Evolutionary conservation across 2,113 vertebrate genomes (phyloP).

Genomic region (Albula glossodonta): DNA sequence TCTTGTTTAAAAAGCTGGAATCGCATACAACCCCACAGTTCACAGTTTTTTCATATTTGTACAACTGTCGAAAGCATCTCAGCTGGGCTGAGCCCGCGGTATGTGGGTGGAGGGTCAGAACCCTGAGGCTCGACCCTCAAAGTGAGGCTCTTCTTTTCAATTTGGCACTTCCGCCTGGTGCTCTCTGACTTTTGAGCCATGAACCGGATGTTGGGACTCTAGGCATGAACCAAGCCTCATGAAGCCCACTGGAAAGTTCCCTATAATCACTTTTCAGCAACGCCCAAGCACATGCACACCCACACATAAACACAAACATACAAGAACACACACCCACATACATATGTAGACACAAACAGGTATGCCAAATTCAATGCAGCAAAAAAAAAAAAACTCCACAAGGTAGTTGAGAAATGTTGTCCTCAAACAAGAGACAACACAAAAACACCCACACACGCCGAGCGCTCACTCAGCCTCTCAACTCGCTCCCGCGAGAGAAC

Average conservation of each 20-base stretch:
- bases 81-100: slow-evolving; percentile 25
- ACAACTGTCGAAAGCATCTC: slow-evolving; percentile 25
- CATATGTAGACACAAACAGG: slow-evolving; percentile 8
- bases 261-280: background rate
- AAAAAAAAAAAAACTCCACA: background rate
- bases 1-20: slow-evolving; percentile 29
- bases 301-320: background rate
- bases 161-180: too few species aligned
- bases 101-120: slow-evolving; percentile 31
- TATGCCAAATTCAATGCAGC: slow-evolving; percentile 11
- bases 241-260: too few species aligned
- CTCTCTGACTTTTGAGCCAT: too few species aligned
- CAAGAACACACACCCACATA: slow-evolving; percentile 10
- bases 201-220: too few species aligned
- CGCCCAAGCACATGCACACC: slow-evolving; percentile 16
- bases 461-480: slow-evolving; percentile 49
- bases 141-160: background rate
- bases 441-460: slow-evolving; percentile 55
- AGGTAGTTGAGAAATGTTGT: background rate
- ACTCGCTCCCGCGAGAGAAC: slow-evolving; percentile 59
- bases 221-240: too few species aligned
- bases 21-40: slow-evolving; percentile 18
- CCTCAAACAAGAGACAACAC: slow-evolving; percentile 51
- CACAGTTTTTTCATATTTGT: slow-evolving; percentile 25
- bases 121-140: slow-evolving; percentile 24